Evolutionary conservation across 2,113 vertebrate species (phyloP).

Genomic region (Puffinus mauretanicus): DNA sequence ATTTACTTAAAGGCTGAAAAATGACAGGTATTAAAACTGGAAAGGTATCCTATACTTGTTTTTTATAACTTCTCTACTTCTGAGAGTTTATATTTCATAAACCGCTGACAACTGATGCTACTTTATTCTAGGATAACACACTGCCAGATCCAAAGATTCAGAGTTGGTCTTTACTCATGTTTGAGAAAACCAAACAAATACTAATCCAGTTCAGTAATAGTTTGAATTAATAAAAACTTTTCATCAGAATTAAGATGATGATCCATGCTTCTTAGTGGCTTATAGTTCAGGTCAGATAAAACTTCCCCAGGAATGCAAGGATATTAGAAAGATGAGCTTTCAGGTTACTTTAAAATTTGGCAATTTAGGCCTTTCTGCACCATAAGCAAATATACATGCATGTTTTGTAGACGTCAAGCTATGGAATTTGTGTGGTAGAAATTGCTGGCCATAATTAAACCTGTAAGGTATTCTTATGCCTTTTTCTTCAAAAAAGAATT

Average conservation of each 20-base stretch:
- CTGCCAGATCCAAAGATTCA: not conserved
- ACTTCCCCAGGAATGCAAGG: not conserved
- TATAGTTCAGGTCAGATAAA: not conserved
- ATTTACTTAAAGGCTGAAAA: not conserved
- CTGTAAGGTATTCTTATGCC: not conserved
- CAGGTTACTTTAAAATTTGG: not conserved
- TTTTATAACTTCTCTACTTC: not conserved
- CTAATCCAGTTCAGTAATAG: not conserved
- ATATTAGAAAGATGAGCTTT: not conserved
- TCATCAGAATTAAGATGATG: not conserved
- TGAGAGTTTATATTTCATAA: not conserved
- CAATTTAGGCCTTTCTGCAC: not conserved
- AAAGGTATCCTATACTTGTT: not conserved
- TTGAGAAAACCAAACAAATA: not conserved
- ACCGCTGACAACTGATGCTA: not conserved
- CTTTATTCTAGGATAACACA: not conserved
- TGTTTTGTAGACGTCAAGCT: accelerated
- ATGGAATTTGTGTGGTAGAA: not conserved
- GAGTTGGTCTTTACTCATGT: not conserved
- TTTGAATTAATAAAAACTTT: not conserved
- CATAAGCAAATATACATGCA: not conserved
- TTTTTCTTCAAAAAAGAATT: not conserved
- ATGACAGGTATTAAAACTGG: not conserved
- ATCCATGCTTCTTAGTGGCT: not conserved
- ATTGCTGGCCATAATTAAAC: not conserved